Base-by-base conservation (phyloP, 2,113 vertebrate species). In the Dissostichus mawsoni region DNA sequence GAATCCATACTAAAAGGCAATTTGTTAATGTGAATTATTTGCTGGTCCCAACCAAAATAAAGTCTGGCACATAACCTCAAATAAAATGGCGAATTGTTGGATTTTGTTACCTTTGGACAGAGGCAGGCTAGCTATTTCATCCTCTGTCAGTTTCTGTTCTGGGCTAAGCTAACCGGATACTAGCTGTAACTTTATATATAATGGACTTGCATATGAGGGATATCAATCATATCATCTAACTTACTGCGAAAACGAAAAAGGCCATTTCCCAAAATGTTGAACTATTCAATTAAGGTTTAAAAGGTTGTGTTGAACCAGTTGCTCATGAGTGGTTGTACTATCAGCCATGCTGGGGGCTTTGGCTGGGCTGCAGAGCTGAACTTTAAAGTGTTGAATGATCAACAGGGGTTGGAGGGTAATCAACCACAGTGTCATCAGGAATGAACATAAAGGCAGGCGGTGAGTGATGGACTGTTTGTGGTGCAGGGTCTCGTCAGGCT, bases 301-400 rank as follows among this genome's bases (percentile, higher is more conserved):
- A 65, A 47, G 17, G 52, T 36, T 67, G 17, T 17, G 25, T 56
- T 52, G 45, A 78, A 62, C 29, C 10, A 25, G 14, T 56, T 82
- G 23, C 52, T 74, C 16, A 17, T 78, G 59, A 58, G 51, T 23
- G 55, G 44, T n/a, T 14, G 74, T 66, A 80, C 36, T 47, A 48
- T 75, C 57, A 52, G 64, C 17, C 75, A 67, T 68, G 55, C 76
- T 58, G 59, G 59, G 36, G 14, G 70, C 33, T 69, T 33, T 58
- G 58, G 4, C 33, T n/a, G 4, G 47, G 61, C 81, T 86, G 63
- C 11, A 9, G 33, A 68, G 47, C 11, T 90, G 81, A 87, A 87
- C 82, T 91, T 92, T 83, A 81, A 80, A 79, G 76, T 55, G 71
- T 81, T 84, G 76, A 83, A 62, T 63, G 66, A 87, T 83, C 84